Evolutionary conservation across 2,113 vertebrate genomes (phyloP), one percentile per base, ranked within the genome.

Genomic region (Sceloporus tristichus): DNA sequence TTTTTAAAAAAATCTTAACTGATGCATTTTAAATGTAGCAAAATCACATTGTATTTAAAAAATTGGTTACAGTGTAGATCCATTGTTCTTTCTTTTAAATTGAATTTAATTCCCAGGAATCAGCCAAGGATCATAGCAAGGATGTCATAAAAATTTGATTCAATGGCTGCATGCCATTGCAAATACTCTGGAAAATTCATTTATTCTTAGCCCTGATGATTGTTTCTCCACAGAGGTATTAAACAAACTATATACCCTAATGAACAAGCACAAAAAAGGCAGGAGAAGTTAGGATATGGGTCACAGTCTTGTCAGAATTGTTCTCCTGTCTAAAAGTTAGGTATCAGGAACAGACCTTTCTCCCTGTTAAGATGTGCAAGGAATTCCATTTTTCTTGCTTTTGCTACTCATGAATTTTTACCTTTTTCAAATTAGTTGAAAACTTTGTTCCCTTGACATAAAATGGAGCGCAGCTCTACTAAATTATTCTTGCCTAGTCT

Each of bases 181-280:
- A 88, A 82, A 75, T 66, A 53, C 40, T 68, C 59, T 77, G 21
- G 59, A 56, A 65, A 83, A 68, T 88, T 77, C 53, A 77, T 83
- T 83, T 82, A 18, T 13, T 76, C 42, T 68, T 5, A 14, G 18
- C 25, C 40, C 73, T 77, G 73, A 59, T 77, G 21, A 11, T 54
- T 48, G 29, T 54, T 48, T 83, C 62, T 76, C 40, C 27, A 5
- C 59, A 82, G n/a, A 83, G 59, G 18, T 62, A 62, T 62, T 18
- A 18, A 62, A 62, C 18, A 62, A 62, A 16, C 25, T 23, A 68
- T 9, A 25, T 23, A 68, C 66, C 66, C 19, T 8, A 68, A 68
- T 25, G 13, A 68, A 68, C 21, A 68, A 25, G 7, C 87, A 77
- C 65, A 88, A 83, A 88, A 88, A 83, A 83, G 40, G 40, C 73